phyloP scores from a whole-genome alignment of 2,113 vertebrate species.

The Cryptotis parvus region DNA sequence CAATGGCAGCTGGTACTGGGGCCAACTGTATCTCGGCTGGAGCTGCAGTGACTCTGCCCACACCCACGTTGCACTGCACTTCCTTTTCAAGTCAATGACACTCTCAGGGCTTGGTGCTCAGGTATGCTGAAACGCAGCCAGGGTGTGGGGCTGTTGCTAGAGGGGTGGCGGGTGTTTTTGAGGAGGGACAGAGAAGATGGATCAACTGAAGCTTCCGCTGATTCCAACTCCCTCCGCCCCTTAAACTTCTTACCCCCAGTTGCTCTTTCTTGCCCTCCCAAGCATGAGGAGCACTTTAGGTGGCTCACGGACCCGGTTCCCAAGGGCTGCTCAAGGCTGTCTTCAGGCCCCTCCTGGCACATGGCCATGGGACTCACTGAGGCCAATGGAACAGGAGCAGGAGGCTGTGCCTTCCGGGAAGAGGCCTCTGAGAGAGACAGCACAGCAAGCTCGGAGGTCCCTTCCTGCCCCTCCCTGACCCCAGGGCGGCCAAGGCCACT shows the following conservation, averaged over 20 bases:
- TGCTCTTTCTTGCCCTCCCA: neutral
- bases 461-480: too few relatives aligned
- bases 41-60: neutral
- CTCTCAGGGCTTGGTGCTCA: slow-evolving; percentile 29
- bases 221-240: neutral
- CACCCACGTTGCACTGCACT: neutral
- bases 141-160: neutral
- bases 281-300: neutral
- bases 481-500: too few relatives aligned
- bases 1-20: neutral
- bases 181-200: slow-evolving; percentile 9
- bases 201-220: neutral
- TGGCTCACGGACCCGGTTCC: neutral
- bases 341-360: neutral
- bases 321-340: neutral
- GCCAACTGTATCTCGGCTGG: neutral
- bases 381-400: neutral
- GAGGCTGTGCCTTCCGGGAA: neutral
- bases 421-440: neutral
- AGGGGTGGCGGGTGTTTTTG: neutral
- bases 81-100: slow-evolving; percentile 14
- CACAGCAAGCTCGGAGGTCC: too few relatives aligned
- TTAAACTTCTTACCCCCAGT: neutral
- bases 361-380: neutral
- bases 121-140: neutral